Evolutionary conservation across 2,888 invertebrate genomes (phyloP).

Genomic region (Argyra leucocephala): DNA sequence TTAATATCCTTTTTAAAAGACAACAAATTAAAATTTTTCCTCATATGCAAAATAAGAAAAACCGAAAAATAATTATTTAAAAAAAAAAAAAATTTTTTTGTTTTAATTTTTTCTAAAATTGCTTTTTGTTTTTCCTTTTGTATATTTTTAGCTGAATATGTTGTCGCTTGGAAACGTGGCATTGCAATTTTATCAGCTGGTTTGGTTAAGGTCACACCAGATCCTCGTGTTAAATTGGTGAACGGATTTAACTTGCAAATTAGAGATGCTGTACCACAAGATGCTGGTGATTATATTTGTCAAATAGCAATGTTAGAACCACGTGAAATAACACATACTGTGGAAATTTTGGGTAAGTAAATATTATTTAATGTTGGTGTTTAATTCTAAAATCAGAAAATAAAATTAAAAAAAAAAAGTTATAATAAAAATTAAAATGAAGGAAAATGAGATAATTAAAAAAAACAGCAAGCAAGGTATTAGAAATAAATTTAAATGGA

Average conservation of each 20-base stretch:
- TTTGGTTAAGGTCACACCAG: slow-evolving; percentile 54
- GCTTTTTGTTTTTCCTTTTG: slow-evolving; percentile 10
- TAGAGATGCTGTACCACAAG: slow-evolving; percentile 53
- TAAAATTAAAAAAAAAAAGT: too few species aligned
- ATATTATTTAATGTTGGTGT: too few species aligned
- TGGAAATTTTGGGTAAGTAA: slow-evolving; percentile 58
- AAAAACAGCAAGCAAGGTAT: too few species aligned
- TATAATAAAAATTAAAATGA: too few species aligned
- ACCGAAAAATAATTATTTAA: too few species aligned
- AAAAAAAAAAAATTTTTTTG: too few species aligned
- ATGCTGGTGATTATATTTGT: slow-evolving; percentile 59
- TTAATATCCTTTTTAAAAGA: too few species aligned
- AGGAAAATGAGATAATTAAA: too few species aligned
- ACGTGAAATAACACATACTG: slow-evolving; percentile 55
- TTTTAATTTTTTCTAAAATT: neutral
- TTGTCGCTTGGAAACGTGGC: slow-evolving; percentile 57
- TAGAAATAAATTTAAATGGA: too few species aligned
- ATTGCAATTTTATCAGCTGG: slow-evolving; percentile 58
- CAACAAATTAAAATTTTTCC: too few species aligned
- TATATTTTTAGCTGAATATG: slow-evolving; percentile 48
- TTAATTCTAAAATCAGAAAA: too few species aligned
- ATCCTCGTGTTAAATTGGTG: slow-evolving; percentile 52
- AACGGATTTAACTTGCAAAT: slow-evolving; percentile 57
- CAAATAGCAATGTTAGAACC: slow-evolving; percentile 57
- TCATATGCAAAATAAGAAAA: too few species aligned